Conservation (phyloP, 2,113 vertebrate species). For the Oryzias celebensis region DNA sequence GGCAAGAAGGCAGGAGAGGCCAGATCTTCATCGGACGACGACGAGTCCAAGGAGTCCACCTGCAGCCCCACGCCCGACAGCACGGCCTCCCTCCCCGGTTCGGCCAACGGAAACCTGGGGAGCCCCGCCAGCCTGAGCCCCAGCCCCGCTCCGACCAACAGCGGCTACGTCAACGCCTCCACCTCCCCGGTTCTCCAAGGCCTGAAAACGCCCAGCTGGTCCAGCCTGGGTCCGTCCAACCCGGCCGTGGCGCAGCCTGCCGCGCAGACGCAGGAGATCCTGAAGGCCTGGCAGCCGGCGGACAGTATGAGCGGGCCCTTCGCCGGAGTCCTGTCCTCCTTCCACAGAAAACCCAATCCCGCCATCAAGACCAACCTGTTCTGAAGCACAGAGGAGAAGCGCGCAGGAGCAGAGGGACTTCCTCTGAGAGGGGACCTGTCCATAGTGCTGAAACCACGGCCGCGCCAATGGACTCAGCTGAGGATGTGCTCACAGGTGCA, state of each 20-base stretch:
- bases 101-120: conserved; percentile 78
- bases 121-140: conserved; percentile 90
- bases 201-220: conserved; percentile 87
- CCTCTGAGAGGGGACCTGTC: conserved; percentile 21
- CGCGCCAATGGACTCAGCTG: too few relatives aligned
- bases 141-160: conserved; percentile 79
- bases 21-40: conserved; percentile 89
- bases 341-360: conserved; percentile 89
- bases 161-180: conserved; percentile 74
- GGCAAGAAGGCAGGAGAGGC: conserved; percentile 82
- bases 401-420: conserved; percentile 28
- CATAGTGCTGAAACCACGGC: too few relatives aligned
- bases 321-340: conserved; percentile 91
- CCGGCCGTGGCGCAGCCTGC: conserved; percentile 76
- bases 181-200: conserved; percentile 81
- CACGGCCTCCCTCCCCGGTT: conserved; percentile 89
- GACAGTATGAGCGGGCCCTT: conserved; percentile 92
- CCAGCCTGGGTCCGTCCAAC: conserved; percentile 80
- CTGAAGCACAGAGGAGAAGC: conserved; percentile 74
- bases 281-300: conserved; percentile 92
- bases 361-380: conserved; percentile 92
- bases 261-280: conserved; percentile 82
- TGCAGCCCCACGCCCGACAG: conserved; percentile 96
- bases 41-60: conserved; percentile 94
- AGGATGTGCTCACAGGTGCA: too few relatives aligned